Evolutionary conservation across 2,113 vertebrate genomes (phyloP).

Genomic region (Platycercus adscitus): DNA sequence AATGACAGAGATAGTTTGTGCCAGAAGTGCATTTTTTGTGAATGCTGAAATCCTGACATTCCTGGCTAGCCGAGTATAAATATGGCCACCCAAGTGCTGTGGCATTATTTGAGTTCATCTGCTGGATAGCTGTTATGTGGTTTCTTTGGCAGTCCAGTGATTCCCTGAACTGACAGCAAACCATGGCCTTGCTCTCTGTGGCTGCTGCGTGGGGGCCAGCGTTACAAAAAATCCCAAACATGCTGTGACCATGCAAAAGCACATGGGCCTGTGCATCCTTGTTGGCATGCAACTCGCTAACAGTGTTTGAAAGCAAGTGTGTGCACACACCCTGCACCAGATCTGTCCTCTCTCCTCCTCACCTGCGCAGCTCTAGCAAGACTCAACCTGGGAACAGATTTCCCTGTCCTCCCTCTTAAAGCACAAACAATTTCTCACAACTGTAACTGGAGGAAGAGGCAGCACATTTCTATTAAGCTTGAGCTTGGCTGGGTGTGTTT

Average conservation of each 20-base stretch:
- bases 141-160: constrained; percentile 36
- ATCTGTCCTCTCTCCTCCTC: background rate
- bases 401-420: background rate
- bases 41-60: constrained; percentile 65
- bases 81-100: constrained; percentile 67
- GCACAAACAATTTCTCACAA: background rate
- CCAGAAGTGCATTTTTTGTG: constrained; percentile 64
- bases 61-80: constrained; percentile 62
- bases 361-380: accelerated
- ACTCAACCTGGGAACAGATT: background rate
- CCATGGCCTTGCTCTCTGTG: background rate
- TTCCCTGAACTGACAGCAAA: constrained; percentile 24
- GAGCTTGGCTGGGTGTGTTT: constrained; percentile 2
- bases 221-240: background rate
- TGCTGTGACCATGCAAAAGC: background rate
- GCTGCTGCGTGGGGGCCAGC: background rate
- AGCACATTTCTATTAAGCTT: constrained; percentile 9
- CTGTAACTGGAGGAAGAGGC: background rate
- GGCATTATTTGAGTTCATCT: constrained; percentile 59
- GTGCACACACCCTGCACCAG: accelerated
- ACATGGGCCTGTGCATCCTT: accelerated
- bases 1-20: constrained; percentile 46
- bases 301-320: accelerated
- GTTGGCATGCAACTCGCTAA: accelerated
- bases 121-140: background rate